phyloP scores from a whole-genome alignment of 1,140 invertebrate genomes.

The Cardiocondyla obscurior region DNA sequence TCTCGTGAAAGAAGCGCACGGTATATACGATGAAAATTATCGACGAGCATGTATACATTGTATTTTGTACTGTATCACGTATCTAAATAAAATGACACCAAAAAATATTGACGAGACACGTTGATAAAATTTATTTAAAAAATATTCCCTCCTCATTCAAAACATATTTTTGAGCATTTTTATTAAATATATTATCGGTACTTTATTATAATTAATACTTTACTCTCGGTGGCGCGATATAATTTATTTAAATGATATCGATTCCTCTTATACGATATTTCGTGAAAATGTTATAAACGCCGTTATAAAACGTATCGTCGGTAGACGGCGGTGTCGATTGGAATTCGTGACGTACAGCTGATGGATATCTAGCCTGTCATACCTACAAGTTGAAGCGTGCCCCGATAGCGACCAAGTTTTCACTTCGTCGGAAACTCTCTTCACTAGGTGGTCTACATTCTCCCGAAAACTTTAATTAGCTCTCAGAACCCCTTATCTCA shows the following conservation, averaged over 20 bases:
- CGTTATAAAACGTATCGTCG: neutral
- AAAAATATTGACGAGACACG: neutral
- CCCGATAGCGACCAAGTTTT: constrained; percentile 46
- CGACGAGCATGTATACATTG: neutral
- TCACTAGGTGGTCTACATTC: constrained; percentile 46
- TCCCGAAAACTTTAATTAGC: constrained; percentile 65
- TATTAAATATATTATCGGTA: neutral
- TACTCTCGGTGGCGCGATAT: neutral
- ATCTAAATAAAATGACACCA: neutral
- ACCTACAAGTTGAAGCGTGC: constrained; percentile 12
- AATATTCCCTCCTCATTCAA: no score
- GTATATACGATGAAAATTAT: constrained; percentile 21
- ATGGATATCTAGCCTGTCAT: constrained; percentile 39
- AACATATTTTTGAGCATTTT: neutral
- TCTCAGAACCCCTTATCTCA: constrained; percentile 57
- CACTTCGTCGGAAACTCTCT: constrained; percentile 37
- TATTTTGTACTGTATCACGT: neutral
- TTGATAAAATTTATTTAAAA: neutral
- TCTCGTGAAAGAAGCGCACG: neutral
- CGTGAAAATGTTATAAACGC: neutral
- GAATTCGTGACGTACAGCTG: neutral
- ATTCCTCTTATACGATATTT: neutral
- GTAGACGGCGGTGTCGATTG: neutral
- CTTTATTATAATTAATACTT: neutral
- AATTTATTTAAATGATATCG: neutral